phyloP scores from a whole-genome alignment of 2,797 vertebrate genomes.

The Simalia tracyae region DNA sequence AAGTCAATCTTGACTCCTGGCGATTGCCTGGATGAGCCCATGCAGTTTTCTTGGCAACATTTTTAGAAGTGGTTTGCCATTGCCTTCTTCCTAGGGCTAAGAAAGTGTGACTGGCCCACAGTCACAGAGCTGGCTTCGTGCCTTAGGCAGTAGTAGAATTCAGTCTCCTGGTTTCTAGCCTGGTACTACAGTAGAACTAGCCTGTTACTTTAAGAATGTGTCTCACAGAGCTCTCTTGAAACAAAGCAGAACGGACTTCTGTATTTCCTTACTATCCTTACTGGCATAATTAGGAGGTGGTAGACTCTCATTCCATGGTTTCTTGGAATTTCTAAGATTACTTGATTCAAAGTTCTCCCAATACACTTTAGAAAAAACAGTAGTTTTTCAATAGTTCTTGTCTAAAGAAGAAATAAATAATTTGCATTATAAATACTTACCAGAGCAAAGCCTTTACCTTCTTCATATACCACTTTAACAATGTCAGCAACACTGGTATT shows the following conservation, averaged over 20 bases:
- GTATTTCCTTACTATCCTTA: background rate
- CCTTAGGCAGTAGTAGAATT: background rate
- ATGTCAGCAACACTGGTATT: slow-evolving; percentile 82
- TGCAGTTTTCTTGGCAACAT: background rate
- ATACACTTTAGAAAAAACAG: background rate
- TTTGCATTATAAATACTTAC: slow-evolving; percentile 72
- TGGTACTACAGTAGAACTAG: background rate
- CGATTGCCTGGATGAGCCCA: background rate
- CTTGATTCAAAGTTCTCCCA: background rate
- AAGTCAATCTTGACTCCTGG: background rate
- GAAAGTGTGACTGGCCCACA: background rate
- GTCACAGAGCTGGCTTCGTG: background rate
- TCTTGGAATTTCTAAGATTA: background rate
- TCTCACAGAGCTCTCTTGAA: background rate
- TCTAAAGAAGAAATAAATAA: background rate
- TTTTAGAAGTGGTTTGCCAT: background rate
- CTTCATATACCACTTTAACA: slow-evolving; percentile 80
- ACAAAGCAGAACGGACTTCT: background rate
- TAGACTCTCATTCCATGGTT: background rate
- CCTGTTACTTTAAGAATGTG: background rate
- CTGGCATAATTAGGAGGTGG: background rate
- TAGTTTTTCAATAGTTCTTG: background rate
- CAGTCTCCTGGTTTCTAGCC: background rate
- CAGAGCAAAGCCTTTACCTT: slow-evolving; percentile 76
- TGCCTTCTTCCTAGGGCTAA: background rate